Base-by-base conservation (phyloP, 2,888 invertebrate genomes). In the Dendrolimus pini region DNA sequence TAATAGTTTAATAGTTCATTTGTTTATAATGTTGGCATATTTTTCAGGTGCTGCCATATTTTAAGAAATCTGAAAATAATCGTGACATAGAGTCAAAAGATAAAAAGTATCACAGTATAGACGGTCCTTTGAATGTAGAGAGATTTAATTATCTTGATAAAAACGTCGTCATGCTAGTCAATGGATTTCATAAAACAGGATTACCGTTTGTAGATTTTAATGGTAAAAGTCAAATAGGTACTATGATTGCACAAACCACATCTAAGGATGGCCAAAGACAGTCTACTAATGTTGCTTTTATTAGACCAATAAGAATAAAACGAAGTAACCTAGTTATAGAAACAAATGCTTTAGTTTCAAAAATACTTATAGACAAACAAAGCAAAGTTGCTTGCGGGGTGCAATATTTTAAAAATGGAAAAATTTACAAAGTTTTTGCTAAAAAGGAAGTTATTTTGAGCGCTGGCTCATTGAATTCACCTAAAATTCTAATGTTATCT, bases 51-150 rank as follows among this genome's bases (percentile, higher is more conserved):
- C 82, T 95, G 10, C 94, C 94, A 0, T 95, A 95, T 74, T 95
- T 94, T 67, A 92, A 85, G 54, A 93, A 93, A 80, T 93, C 93
- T 0, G 93, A 94, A 82, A 86, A 92, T 56, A 93, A 93, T 71
- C 80, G 84, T 62, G 89, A 93, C 63, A 61, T 77, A 9, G 91
- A 89, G 66, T 75, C 78, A 7, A 75, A 88, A 54, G 85, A 93
- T 69, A 79, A 80, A 0, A 67, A 80, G 30, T 92, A 92, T 66
- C 95, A 95, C 64, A 91, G 91, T 0, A 78, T 77, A 9, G 84
- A 86, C 3, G 95, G 94, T 0, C 93, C 92, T 54, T 85, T 92
- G 63, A 92, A 88, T 13, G 93, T 94, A 0, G 93, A 94, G 77
- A 83, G 92, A 67, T 93, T 93, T 62, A 81, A 91, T 0, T 93